phyloP scores from a whole-genome alignment of 1,140 invertebrate species.

The Hypothenemus hampei region DNA sequence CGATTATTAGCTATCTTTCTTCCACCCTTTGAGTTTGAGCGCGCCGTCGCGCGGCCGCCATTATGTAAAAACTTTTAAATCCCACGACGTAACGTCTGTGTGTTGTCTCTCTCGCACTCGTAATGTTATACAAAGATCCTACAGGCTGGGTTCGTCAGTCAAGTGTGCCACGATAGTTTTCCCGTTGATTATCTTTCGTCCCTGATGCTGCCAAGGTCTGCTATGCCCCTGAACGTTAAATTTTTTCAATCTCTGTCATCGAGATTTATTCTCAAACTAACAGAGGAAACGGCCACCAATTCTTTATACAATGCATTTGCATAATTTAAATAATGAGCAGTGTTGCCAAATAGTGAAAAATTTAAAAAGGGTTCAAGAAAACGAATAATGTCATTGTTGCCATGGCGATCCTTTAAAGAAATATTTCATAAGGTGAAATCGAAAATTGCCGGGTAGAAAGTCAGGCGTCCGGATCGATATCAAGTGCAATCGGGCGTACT shows the following conservation, averaged over 20 bases:
- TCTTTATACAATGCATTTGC: background rate
- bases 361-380: constrained; percentile 10
- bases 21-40: constrained; percentile 23
- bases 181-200: too few species aligned
- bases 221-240: constrained; percentile 7
- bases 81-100: too few species aligned
- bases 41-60: constrained; percentile 14
- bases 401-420: background rate
- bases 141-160: too few species aligned
- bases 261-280: too few species aligned
- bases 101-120: constrained; percentile 1
- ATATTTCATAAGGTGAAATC: too few species aligned
- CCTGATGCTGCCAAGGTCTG: constrained; percentile 22
- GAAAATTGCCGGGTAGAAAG: too few species aligned
- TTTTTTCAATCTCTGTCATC: constrained; percentile 3
- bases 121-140: too few species aligned
- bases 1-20: too few species aligned
- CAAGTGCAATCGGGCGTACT: too few species aligned
- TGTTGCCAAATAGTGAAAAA: background rate
- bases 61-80: constrained; percentile 22
- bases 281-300: too few species aligned
- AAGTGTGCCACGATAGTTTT: too few species aligned
- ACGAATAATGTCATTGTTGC: background rate
- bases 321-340: background rate
- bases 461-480: too few species aligned